Percentiles rank a stretch among this genome's conserved stretches.
Conservation (phyloP, 2,113 vertebrate genomes). For the Myrmecophaga tridactyla region DNA sequence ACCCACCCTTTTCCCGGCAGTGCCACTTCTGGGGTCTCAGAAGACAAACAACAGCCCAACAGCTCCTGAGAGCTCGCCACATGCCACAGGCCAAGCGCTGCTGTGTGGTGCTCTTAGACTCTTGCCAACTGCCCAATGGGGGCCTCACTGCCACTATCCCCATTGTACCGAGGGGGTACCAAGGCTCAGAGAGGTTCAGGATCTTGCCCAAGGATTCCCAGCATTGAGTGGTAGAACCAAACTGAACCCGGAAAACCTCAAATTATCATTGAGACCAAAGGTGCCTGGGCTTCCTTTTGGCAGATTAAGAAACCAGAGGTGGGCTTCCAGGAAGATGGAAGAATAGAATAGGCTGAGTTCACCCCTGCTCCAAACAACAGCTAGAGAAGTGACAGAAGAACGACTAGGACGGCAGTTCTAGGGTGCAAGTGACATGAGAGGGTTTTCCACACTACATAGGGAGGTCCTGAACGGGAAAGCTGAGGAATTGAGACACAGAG, state of each 20-base stretch:
- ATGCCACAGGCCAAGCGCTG: fast-evolving
- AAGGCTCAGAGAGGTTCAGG: neutral
- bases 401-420: too few relatives aligned
- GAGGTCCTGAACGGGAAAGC: too few relatives aligned
- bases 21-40: neutral
- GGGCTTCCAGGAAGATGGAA: too few relatives aligned
- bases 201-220: neutral
- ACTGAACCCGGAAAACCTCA: neutral
- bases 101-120: fast-evolving
- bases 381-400: too few relatives aligned
- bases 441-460: too few relatives aligned
- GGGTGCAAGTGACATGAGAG: too few relatives aligned
- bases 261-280: neutral
- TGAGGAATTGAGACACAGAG: too few relatives aligned
- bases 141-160: fast-evolving
- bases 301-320: neutral
- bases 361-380: too few relatives aligned
- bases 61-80: fast-evolving
- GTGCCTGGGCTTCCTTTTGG: neutral
- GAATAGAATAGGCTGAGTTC: too few relatives aligned
- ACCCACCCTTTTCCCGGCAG: neutral
- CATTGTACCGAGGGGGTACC: neutral
- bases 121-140: neutral
- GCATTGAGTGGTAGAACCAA: neutral
- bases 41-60: neutral